Evolutionary conservation across 2,797 vertebrate species (phyloP), one percentile per base, ranked within the genome.

Genomic region (Hyperoplus immaculatus): DNA sequence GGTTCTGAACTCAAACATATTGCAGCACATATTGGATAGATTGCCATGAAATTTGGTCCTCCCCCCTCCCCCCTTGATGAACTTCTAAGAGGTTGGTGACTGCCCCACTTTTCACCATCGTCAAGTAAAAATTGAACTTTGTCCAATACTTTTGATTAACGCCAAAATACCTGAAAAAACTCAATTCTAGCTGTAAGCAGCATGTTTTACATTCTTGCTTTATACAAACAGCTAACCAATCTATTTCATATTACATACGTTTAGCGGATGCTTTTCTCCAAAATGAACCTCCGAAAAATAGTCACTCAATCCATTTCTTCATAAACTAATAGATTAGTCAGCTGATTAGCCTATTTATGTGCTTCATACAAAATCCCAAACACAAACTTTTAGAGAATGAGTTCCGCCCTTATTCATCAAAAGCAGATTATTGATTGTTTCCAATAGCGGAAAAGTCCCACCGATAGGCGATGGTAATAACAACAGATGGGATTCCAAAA

Each of bases 401-500:
- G 15, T 47, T 75, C 11, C 13, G 16, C 6, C 58, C 29, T 54
- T 51, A 15, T 51, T 64, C 4, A 61, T 65, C 53, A 68, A 74
- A 72, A 77, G 47, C 51, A 53, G 8, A 70, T 57, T 49, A 77
- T 80, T 61, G 47, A 72, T 53, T n/a, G 54, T 70, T 77, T 82
- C 62, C 60, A 68, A 16, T 18, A 36, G 7, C 2, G 36, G 62
- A 63, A 65, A 47, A 74, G 57, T 79, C 79, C 69, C 55, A 75
- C 68, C 21, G 75, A 76, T 64, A 63, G 62, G 21, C 2, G 41
- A 53, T 53, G 46, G 79, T 74, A 74, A 83, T 81, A 49, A 73
- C 65, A 83, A 61, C 66, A 80, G 58, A 87, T 75, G 38, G 0
- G n/a, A 58, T 82, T 80, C 60, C 54, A 71, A 82, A 81, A 79